phyloP scores from a whole-genome alignment of 1,140 invertebrate species.

The Magallana angulata region DNA sequence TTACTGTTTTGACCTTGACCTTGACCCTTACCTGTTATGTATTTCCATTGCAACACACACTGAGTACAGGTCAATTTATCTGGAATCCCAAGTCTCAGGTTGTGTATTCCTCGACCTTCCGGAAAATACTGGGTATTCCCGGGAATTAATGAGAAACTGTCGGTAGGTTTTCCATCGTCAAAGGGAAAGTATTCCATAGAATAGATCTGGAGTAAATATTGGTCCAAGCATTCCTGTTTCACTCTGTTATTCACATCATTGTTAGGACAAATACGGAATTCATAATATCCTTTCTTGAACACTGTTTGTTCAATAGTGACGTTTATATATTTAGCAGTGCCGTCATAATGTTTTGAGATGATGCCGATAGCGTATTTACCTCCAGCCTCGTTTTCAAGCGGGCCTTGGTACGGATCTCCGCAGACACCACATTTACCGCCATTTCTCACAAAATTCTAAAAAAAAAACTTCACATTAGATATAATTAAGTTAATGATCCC shows the following conservation, averaged over 20 bases:
- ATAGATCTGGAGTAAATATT: conserved; percentile 75
- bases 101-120: conserved; percentile 39
- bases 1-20: background rate
- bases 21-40: conserved; percentile 87
- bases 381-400: conserved; percentile 76
- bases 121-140: conserved; percentile 42
- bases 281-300: conserved; percentile 63
- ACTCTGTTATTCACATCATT: conserved; percentile 73
- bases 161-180: background rate
- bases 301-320: conserved; percentile 69
- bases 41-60: conserved; percentile 94
- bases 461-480: background rate
- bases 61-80: conserved; percentile 90
- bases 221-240: conserved; percentile 55
- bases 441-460: conserved; percentile 42
- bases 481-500: too few relatives aligned
- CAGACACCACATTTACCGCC: conserved; percentile 80
- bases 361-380: conserved; percentile 77
- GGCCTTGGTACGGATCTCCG: conserved; percentile 75
- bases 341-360: conserved; percentile 69
- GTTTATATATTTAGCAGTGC: conserved; percentile 72
- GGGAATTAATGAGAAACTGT: background rate
- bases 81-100: conserved; percentile 82
- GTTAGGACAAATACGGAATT: conserved; percentile 57
- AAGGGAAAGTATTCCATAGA: background rate